Conservation (phyloP, 2,113 vertebrate species). For the Bothrops jararaca region DNA sequence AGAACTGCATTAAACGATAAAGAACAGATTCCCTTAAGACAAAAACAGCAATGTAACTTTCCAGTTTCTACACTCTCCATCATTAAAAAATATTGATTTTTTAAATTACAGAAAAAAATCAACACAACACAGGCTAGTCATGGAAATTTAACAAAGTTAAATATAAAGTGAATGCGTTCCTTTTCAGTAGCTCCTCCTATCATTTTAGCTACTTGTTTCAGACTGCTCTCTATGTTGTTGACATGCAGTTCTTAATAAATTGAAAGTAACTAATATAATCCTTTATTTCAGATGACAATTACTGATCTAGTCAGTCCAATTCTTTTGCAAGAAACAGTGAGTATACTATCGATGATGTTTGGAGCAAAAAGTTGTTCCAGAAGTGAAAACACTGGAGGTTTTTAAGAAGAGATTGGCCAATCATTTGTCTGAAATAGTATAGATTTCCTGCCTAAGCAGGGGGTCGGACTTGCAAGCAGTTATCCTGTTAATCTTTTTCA, state of each 20-base stretch:
- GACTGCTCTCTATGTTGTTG: background rate
- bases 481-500: background rate
- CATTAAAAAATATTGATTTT: background rate
- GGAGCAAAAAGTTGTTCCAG: background rate
- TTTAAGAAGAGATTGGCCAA: too few relatives aligned
- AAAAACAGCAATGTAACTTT: background rate
- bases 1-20: background rate
- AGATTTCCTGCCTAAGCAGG: too few relatives aligned
- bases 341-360: background rate
- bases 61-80: too few relatives aligned
- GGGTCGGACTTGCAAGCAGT: too few relatives aligned
- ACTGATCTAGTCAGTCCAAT: background rate
- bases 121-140: background rate
- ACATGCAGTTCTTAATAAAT: background rate
- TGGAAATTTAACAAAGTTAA: background rate
- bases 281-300: background rate
- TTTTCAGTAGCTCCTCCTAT: background rate
- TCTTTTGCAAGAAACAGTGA: background rate
- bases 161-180: background rate
- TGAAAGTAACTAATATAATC: background rate
- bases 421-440: too few relatives aligned
- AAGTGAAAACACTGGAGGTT: too few relatives aligned
- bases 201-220: background rate
- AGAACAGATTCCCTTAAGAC: background rate
- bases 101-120: background rate